Conservation (phyloP, 2,888 invertebrate species). For the Mamestra brassicae region DNA sequence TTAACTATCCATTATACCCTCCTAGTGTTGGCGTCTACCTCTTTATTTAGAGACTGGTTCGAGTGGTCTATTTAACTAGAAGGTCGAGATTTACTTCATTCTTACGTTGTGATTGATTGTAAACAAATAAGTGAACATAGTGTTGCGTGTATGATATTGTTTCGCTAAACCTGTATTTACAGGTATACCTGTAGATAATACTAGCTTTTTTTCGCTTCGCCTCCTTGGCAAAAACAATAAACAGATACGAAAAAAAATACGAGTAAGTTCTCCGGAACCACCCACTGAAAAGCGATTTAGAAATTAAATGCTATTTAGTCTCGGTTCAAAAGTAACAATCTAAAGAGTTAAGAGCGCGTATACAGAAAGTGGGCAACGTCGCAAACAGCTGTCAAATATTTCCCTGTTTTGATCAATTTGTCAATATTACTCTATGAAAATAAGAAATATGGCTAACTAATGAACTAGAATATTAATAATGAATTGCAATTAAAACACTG, state of each 20-base stretch:
- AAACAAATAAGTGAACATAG: neutral
- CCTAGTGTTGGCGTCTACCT: neutral
- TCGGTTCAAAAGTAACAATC: neutral
- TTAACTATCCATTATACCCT: neutral
- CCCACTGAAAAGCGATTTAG: neutral
- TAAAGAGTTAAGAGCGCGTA: slow-evolving; percentile 10
- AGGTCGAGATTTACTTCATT: slow-evolving; percentile 1
- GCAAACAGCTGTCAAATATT: too few species aligned
- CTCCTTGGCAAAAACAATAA: too few species aligned
- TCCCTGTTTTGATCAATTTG: too few species aligned
- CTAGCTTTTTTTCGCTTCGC: too few species aligned
- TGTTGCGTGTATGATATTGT: neutral
- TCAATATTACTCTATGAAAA: too few species aligned
- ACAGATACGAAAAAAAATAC: too few species aligned
- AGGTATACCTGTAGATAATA: neutral
- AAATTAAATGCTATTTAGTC: too few species aligned
- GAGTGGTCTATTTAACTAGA: slow-evolving; percentile 2
- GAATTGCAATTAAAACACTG: too few species aligned
- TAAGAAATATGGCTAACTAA: too few species aligned
- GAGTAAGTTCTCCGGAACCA: too few species aligned
- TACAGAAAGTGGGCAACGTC: too few species aligned
- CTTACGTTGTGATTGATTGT: neutral
- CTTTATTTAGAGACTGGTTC: neutral
- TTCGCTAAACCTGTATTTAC: neutral
- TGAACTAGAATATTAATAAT: too few species aligned